Evolutionary conservation across 2,113 vertebrate species (phyloP).

Genomic region (Talpa occidentalis): DNA sequence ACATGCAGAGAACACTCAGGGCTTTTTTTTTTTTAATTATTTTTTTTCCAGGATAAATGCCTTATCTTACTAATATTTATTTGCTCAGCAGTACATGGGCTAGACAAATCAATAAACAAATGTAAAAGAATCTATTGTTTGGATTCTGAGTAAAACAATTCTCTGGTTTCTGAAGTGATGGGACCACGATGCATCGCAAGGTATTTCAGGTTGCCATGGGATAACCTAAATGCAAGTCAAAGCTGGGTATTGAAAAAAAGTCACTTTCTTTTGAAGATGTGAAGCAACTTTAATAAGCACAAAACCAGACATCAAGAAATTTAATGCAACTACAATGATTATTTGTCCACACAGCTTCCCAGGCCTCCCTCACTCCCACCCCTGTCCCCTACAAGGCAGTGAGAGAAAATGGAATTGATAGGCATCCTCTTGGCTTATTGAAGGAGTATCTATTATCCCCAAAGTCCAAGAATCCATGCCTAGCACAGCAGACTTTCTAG

Average conservation of each 20-base stretch:
- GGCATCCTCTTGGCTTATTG: background rate
- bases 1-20: background rate
- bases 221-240: background rate
- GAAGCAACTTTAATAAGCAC: slow-evolving; percentile 48
- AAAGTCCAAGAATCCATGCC: background rate
- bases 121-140: background rate
- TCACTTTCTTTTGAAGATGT: background rate
- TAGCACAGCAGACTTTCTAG: background rate
- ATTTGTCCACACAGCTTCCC: background rate
- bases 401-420: background rate
- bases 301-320: slow-evolving; percentile 39
- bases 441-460: background rate
- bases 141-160: background rate
- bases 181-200: background rate
- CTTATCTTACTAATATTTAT: background rate
- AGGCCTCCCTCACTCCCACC: background rate
- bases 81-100: background rate
- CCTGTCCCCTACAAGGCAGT: background rate
- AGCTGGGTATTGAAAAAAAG: background rate
- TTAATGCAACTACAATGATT: slow-evolving; percentile 1
- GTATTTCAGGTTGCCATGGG: background rate
- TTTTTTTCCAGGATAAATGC: background rate
- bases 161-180: background rate
- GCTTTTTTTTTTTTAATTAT: too few species aligned
- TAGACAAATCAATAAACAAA: background rate